phyloP scores from a whole-genome alignment of 1,140 invertebrate species.

The Halyomorpha halys region DNA sequence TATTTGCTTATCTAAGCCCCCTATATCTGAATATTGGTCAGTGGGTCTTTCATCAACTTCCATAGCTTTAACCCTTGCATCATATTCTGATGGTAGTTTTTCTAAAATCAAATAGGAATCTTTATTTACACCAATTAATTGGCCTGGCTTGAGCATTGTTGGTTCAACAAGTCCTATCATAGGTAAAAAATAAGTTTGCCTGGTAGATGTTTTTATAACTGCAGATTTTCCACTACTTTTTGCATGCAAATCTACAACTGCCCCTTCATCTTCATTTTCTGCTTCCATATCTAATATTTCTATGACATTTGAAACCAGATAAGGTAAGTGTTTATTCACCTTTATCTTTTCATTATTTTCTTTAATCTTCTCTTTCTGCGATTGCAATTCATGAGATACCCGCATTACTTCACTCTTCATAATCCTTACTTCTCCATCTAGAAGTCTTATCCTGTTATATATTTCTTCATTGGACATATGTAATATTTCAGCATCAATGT shows the following conservation, averaged over 20 bases:
- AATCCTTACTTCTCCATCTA: constrained; percentile 97
- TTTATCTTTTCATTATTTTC: constrained; percentile 98
- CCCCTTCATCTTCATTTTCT: constrained; percentile 87
- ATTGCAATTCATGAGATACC: constrained; percentile 90
- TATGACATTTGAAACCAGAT: constrained; percentile 96
- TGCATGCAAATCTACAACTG: constrained; percentile 62
- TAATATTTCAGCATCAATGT: constrained; percentile 75
- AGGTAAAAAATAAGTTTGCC: constrained; percentile 96
- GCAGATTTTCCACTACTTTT: constrained; percentile 97
- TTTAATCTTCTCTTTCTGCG: constrained; percentile 93
- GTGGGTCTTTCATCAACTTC: constrained; percentile 97
- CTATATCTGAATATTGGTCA: constrained; percentile 98
- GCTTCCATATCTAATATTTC: constrained; percentile 94
- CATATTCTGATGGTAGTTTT: constrained; percentile 89
- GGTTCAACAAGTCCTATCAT: constrained; percentile 96
- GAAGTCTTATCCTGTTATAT: constrained; percentile 75
- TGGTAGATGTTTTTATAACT: constrained; percentile 96
- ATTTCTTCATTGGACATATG: constrained; percentile 92
- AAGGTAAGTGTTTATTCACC: constrained; percentile 97
- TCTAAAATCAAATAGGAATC: constrained; percentile 97
- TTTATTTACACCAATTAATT: constrained; percentile 96
- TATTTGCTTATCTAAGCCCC: constrained; percentile 97
- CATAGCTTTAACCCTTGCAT: constrained; percentile 98
- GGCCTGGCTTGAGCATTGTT: constrained; percentile 93
- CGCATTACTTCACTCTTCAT: constrained; percentile 97